phyloP scores from a whole-genome alignment of 2,888 invertebrate genomes.

The Cataglyphis cursor region DNA sequence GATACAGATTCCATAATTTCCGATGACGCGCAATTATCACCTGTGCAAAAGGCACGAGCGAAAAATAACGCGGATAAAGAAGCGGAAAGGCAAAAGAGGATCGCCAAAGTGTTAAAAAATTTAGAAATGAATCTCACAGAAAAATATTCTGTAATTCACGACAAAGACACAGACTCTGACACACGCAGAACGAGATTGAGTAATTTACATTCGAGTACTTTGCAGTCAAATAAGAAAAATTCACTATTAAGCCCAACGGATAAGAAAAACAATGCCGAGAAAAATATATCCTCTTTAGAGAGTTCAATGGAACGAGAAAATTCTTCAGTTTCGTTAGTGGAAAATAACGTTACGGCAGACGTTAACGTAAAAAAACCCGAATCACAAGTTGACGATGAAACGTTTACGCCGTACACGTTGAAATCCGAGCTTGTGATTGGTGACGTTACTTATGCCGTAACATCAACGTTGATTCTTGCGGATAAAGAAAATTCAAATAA shows the following conservation, averaged over 20 bases:
- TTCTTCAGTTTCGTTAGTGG: neutral
- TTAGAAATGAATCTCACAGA: slow-evolving; percentile 76
- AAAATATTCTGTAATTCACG: slow-evolving; percentile 64
- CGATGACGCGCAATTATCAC: slow-evolving; percentile 81
- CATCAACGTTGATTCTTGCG: slow-evolving; percentile 79
- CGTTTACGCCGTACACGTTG: slow-evolving; percentile 75
- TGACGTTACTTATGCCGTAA: slow-evolving; percentile 82
- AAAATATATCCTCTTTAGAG: slow-evolving; percentile 10
- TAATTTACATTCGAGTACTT: slow-evolving; percentile 49
- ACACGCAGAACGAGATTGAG: slow-evolving; percentile 68
- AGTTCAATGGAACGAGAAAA: slow-evolving; percentile 54
- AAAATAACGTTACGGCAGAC: slow-evolving; percentile 8
- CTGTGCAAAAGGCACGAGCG: slow-evolving; percentile 84
- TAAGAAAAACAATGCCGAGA: slow-evolving; percentile 19
- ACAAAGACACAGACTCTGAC: slow-evolving; percentile 68
- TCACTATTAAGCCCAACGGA: slow-evolving; percentile 1
- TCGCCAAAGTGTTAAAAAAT: slow-evolving; percentile 77
- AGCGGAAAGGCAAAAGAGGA: slow-evolving; percentile 74
- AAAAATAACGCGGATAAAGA: slow-evolving; percentile 82
- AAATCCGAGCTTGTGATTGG: slow-evolving; percentile 81
- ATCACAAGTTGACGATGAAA: slow-evolving; percentile 21
- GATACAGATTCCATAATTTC: slow-evolving; percentile 83
- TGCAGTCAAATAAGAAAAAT: slow-evolving; percentile 36
- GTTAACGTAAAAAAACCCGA: slow-evolving; percentile 11
- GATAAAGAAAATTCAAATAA: slow-evolving; percentile 66